Conservation (phyloP, 2,888 invertebrate species). For the Leptinotarsa juncta region DNA sequence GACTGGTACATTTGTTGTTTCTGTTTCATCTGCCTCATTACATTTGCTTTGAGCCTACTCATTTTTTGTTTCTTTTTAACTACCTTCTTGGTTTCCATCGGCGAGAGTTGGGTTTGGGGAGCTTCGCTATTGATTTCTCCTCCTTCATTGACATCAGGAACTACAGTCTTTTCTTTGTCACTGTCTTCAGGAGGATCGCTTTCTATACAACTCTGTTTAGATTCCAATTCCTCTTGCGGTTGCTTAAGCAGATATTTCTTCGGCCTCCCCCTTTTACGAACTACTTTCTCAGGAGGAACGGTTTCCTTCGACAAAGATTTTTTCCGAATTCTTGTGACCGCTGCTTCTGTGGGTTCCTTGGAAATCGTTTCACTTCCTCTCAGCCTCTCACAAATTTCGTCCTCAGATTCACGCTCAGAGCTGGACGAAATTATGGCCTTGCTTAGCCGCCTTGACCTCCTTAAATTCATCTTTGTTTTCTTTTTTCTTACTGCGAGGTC, state of each 20-base stretch:
- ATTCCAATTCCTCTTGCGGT: neutral
- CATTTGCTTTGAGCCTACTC: constrained; percentile 35
- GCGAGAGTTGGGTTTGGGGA: neutral
- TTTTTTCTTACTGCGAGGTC: constrained; percentile 34
- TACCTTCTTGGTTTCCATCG: neutral
- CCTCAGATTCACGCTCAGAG: neutral
- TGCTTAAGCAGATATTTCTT: neutral
- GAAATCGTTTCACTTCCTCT: neutral
- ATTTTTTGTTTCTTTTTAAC: constrained; percentile 23
- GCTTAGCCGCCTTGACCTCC: constrained; percentile 4
- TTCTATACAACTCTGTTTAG: neutral
- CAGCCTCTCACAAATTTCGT: neutral
- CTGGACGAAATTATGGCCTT: neutral
- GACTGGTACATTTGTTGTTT: constrained; percentile 37
- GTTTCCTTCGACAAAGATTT: neutral
- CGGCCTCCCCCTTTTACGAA: constrained; percentile 3
- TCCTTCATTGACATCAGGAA: neutral
- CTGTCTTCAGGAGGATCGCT: neutral
- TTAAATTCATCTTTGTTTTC: neutral
- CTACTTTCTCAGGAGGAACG: neutral
- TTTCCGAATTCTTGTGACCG: too few relatives aligned
- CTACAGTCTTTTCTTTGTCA: neutral
- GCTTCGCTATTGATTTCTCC: neutral
- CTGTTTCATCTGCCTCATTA: constrained; percentile 36
- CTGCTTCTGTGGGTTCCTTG: neutral